phyloP scores from a whole-genome alignment of 2,888 invertebrate species.

The Limenitis arthemis region DNA sequence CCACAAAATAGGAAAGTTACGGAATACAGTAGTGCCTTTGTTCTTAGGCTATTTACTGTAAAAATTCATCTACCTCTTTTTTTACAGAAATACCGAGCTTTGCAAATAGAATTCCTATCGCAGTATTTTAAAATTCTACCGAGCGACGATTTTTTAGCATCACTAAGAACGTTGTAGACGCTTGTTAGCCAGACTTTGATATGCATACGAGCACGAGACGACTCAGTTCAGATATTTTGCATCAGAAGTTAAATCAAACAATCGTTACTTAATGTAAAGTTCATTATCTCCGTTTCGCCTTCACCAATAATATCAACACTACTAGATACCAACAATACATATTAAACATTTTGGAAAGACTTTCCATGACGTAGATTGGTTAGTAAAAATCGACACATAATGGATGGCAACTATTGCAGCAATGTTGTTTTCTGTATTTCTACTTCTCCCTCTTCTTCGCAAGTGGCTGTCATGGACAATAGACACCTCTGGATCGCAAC shows the following conservation, averaged over 20 bases:
- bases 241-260: not conserved
- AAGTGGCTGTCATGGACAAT: too few relatives aligned
- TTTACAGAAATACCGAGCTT: conserved; percentile 9
- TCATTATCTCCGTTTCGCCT: too few relatives aligned
- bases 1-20: not conserved
- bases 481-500: too few relatives aligned
- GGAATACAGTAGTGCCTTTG: not conserved
- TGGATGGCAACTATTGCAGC: too few relatives aligned
- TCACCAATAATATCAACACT: too few relatives aligned
- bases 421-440: too few relatives aligned
- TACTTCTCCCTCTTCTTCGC: too few relatives aligned
- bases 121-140: conserved; percentile 15
- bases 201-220: not conserved
- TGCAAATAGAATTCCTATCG: conserved; percentile 13
- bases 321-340: too few relatives aligned
- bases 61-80: conserved; percentile 9
- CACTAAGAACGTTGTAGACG: conserved; percentile 11
- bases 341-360: too few relatives aligned
- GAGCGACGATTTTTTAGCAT: conserved; percentile 16
- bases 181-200: conserved; percentile 14
- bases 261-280: too few relatives aligned
- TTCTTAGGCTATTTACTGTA: not conserved
- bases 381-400: too few relatives aligned
- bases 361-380: too few relatives aligned
- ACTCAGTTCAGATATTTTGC: not conserved